Percentiles rank a stretch among this genome's conserved stretches.
Conservation (phyloP, 2,113 vertebrate genomes). For the Arvicanthis niloticus region DNA sequence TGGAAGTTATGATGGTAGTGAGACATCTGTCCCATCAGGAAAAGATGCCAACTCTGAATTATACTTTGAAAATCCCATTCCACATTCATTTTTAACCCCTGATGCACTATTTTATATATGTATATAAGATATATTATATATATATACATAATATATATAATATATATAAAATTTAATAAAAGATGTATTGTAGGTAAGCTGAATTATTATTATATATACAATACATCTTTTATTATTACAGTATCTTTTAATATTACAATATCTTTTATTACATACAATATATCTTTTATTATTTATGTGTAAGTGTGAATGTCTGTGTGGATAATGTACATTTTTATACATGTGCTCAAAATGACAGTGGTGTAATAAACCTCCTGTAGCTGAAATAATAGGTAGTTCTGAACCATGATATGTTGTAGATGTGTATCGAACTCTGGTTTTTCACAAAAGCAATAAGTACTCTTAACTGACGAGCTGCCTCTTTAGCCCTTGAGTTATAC, state of each 20-base stretch:
- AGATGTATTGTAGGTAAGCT: too few species aligned
- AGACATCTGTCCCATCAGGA: accelerated
- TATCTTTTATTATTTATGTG: background rate
- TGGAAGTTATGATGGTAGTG: background rate
- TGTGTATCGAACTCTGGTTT: background rate
- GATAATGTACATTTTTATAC: background rate
- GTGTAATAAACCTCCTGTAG: background rate
- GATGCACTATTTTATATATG: too few species aligned
- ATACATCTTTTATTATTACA: too few species aligned
- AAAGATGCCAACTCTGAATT: background rate
- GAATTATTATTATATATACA: too few species aligned
- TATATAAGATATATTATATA: too few species aligned
- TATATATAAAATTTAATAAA: too few species aligned
- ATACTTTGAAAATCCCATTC: background rate
- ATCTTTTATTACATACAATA: too few species aligned
- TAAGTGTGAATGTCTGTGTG: too few species aligned
- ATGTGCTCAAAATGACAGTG: background rate
- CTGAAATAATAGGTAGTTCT: background rate
- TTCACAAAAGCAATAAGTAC: too few species aligned
- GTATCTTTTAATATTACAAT: too few species aligned
- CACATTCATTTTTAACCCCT: background rate
- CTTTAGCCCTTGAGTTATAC: too few species aligned
- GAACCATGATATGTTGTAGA: too few species aligned
- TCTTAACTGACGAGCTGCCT: background rate
- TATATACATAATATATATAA: background rate